Evolutionary conservation across 2,797 vertebrate genomes (phyloP).

Genomic region (Craterocephalus amniculus): DNA sequence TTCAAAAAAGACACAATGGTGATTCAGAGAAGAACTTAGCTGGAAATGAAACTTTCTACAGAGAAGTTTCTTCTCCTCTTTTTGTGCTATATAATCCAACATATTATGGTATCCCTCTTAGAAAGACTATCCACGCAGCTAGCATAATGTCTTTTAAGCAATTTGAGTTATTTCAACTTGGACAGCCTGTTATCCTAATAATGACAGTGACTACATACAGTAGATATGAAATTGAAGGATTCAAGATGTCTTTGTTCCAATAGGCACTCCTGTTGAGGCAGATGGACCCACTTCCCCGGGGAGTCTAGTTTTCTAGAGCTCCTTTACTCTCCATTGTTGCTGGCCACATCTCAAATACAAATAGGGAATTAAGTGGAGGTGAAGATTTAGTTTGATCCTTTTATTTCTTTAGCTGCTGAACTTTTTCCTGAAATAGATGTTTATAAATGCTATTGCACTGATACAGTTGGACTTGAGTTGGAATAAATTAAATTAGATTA

Average conservation of each 20-base stretch:
- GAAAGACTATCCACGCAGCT: neutral
- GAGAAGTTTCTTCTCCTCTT: conserved; percentile 9
- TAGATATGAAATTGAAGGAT: neutral
- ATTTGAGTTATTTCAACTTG: neutral
- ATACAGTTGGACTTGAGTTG: neutral
- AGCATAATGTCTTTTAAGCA: neutral
- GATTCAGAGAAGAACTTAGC: conserved; percentile 20
- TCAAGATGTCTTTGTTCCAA: conserved; percentile 2
- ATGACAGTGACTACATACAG: neutral
- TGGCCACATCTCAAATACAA: neutral
- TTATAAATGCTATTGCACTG: no score
- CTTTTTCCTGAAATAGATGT: neutral
- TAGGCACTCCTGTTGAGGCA: neutral
- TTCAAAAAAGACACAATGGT: conserved; percentile 49
- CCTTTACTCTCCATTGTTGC: neutral
- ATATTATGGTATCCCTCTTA: neutral
- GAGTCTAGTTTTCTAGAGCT: neutral
- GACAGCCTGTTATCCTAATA: no score
- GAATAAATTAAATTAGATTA: neutral
- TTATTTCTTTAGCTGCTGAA: no score
- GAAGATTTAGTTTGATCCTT: neutral
- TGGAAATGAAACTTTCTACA: conserved; percentile 36
- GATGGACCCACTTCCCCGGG: neutral
- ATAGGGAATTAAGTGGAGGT: neutral
- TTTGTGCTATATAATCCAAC: fast-evolving